phyloP scores from a whole-genome alignment of 2,888 invertebrate species.

The Elaeidobius kamerunicus region DNA sequence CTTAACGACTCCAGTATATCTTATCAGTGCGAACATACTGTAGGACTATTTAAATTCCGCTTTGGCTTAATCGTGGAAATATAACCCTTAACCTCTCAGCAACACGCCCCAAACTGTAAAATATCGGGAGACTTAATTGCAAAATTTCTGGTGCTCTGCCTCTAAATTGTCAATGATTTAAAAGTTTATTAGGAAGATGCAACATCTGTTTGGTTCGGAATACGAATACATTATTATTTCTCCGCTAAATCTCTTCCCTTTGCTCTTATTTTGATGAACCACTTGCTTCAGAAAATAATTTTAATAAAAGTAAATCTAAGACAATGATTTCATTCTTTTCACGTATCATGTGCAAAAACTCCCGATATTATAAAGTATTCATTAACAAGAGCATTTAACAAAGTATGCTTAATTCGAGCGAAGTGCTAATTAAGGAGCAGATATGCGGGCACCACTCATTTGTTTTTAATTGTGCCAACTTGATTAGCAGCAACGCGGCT shows the following conservation, averaged over 20 bases:
- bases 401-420: constrained; percentile 40
- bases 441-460: constrained; percentile 44
- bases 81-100: constrained; percentile 36
- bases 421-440: constrained; percentile 41
- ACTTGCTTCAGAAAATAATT: too few relatives aligned
- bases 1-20: constrained; percentile 35
- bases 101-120: constrained; percentile 33
- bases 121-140: constrained; percentile 34
- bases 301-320: too few relatives aligned
- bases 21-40: constrained; percentile 33
- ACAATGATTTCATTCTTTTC: too few relatives aligned
- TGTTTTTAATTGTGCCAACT: constrained; percentile 43
- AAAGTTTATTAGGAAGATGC: constrained; percentile 34
- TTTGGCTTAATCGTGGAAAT: constrained; percentile 36
- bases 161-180: constrained; percentile 34
- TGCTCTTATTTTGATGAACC: constrained; percentile 1
- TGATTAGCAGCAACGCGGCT: constrained; percentile 35
- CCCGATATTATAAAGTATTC: constrained; percentile 40
- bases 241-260: constrained; percentile 3
- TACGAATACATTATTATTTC: constrained; percentile 14
- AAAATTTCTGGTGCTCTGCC: constrained; percentile 31
- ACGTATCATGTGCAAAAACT: constrained; percentile 24
- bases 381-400: constrained; percentile 39
- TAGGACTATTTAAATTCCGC: constrained; percentile 36
- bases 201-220: constrained; percentile 26